Evolutionary conservation across 2,113 vertebrate species (phyloP), one percentile per base, ranked within the genome.

Genomic region (Gopherus evgoodei): DNA sequence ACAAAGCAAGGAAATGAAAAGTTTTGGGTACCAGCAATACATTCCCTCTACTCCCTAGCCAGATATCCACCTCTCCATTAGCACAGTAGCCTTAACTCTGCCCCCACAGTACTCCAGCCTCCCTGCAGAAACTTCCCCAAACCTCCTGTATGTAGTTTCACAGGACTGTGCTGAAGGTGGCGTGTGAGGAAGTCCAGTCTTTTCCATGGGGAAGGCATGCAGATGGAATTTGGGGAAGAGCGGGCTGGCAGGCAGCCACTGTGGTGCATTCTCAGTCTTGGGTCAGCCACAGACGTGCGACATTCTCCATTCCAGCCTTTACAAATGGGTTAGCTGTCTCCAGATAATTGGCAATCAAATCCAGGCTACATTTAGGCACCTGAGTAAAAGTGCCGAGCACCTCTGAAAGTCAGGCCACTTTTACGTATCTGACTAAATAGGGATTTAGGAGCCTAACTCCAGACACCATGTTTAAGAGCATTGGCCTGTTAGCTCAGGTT

Each of bases 31-130:
- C 2, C 88, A 49, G 35, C 90, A 44, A 25, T 83, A 88, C 75
- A 12, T 59, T 3, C 29, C 27, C 29, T 62, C 57, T 21, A 38
- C 82, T 4, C 4, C 31, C n/a, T 47, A 42, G 25, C 75, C 24
- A 1, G 0, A 8, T 10, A 19, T 49, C 29, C 2, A 19, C 0
- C 0, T 31, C 57, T 29, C 27, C 57, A 59, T 59, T 49, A 44
- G 19, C 65, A 13, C 0, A 8, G 52, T 53, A 0, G 53, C 31
- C 56, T 84, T 72, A 69, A 78, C 72, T 50, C 54, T 82, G 1
- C 29, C 29, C 27, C 12, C 57, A 62, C 9, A 62, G 29, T 5
- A 14, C 13, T 29, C 57, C 57, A 62, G 57, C 12, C 27, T 59
- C 27, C 27, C 56, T 27, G 11, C 57, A 59, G 5, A 11, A 29